Conservation (phyloP, 2,888 invertebrate genomes). For the Synanthedon myopaeformis region DNA sequence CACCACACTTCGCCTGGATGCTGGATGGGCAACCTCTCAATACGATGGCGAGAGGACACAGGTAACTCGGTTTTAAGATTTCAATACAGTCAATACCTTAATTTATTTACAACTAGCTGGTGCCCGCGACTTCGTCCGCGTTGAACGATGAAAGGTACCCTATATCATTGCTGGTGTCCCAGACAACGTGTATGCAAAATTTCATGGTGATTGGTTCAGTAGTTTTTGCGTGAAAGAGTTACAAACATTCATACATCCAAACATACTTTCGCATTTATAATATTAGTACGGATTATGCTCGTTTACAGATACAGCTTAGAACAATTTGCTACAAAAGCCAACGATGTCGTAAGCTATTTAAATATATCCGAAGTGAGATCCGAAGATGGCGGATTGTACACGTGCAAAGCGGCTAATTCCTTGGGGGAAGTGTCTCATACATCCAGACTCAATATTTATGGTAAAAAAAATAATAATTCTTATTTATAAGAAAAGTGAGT, state of each 20-base stretch:
- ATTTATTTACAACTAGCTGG: too few relatives aligned
- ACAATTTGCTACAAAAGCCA: conserved; percentile 83
- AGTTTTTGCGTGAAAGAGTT: too few relatives aligned
- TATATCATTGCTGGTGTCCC: too few relatives aligned
- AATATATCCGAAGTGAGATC: conserved; percentile 84
- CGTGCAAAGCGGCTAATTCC: conserved; percentile 82
- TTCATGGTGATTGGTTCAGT: too few relatives aligned
- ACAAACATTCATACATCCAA: too few relatives aligned
- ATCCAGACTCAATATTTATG: conserved; percentile 84
- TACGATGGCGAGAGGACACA: conserved; percentile 62
- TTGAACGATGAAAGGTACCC: too few relatives aligned
- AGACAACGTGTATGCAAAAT: too few relatives aligned
- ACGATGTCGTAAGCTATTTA: conserved; percentile 86
- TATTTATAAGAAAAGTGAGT: neutral
- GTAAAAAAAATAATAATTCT: conserved; percentile 57
- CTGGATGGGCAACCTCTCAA: conserved; percentile 83
- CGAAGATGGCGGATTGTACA: conserved; percentile 88
- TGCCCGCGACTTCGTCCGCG: too few relatives aligned
- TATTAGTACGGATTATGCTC: too few relatives aligned
- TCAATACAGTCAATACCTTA: too few relatives aligned
- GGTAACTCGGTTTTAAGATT: conserved; percentile 20
- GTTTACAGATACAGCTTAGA: conserved; percentile 76
- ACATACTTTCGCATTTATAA: too few relatives aligned
- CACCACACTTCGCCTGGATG: conserved; percentile 85
- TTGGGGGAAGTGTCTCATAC: conserved; percentile 81